Percentiles rank a stretch among this genome's conserved stretches.
Conservation (phyloP, 2,888 invertebrate genomes). For the Heteropelma amictum region DNA sequence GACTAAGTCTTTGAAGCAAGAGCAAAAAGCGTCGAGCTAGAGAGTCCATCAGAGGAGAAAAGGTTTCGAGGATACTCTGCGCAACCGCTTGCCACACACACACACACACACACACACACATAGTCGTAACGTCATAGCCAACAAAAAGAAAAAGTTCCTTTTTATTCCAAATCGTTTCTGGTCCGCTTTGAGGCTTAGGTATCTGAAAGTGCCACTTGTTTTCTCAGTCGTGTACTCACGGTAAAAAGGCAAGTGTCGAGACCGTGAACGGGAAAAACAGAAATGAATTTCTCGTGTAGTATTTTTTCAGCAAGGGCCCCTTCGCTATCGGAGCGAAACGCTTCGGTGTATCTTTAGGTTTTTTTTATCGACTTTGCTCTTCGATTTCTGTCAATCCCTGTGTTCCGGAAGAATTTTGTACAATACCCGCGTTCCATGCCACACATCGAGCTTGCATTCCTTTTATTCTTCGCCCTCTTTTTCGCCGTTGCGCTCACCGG, state of each 20-base stretch:
- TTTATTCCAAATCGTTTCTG: constrained; percentile 62
- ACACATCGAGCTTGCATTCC: background rate
- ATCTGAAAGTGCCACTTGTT: constrained; percentile 59
- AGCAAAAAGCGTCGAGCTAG: background rate
- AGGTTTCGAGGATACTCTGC: background rate
- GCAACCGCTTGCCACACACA: background rate
- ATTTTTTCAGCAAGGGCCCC: constrained; percentile 9
- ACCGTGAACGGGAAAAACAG: constrained; percentile 61
- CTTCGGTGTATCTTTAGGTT: constrained; percentile 55
- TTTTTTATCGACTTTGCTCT: constrained; percentile 17
- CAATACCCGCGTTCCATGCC: constrained; percentile 29
- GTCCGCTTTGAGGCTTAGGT: constrained; percentile 56
- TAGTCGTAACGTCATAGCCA: background rate
- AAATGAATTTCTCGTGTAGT: constrained; percentile 65
- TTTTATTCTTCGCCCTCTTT: constrained; percentile 1
- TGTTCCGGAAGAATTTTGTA: constrained; percentile 19
- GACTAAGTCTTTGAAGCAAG: background rate
- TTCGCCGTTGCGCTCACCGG: background rate
- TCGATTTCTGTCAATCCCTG: constrained; percentile 28
- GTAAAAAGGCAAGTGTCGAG: constrained; percentile 10
- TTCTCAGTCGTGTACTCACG: constrained; percentile 49
- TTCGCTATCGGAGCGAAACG: background rate
- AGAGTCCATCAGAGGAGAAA: background rate
- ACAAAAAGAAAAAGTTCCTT: constrained; percentile 45
- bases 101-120: background rate